Evolutionary conservation across 2,888 invertebrate species (phyloP).

Genomic region (Sarcophaga rosellei): DNA sequence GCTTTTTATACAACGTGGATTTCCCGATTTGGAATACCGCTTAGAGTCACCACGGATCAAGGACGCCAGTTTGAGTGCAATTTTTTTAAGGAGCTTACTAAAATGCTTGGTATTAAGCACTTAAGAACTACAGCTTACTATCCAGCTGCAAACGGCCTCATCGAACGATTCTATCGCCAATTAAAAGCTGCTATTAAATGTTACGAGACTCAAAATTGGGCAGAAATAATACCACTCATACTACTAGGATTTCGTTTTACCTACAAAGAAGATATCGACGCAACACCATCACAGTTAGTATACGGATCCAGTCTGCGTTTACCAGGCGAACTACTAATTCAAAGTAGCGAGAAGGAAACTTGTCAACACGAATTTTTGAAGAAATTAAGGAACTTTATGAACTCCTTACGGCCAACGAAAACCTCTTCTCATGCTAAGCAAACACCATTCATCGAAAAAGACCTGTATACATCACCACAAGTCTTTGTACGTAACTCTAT

Average conservation of each 20-base stretch:
- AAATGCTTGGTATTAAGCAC: constrained; percentile 44
- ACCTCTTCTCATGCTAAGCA: constrained; percentile 5
- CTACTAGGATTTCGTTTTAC: too few relatives aligned
- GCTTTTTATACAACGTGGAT: constrained; percentile 30
- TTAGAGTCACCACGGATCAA: constrained; percentile 49
- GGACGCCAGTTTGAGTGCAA: constrained; percentile 58
- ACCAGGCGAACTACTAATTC: not conserved
- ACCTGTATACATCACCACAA: constrained; percentile 18
- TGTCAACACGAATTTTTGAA: too few relatives aligned
- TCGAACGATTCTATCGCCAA: constrained; percentile 31
- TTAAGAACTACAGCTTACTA: constrained; percentile 53
- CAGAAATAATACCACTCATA: too few relatives aligned
- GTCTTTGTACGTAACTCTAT: constrained; percentile 34
- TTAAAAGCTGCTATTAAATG: too few relatives aligned
- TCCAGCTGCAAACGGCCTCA: constrained; percentile 8
- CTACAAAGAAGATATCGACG: too few relatives aligned
- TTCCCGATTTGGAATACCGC: too few relatives aligned
- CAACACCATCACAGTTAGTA: too few relatives aligned
- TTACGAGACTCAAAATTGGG: too few relatives aligned
- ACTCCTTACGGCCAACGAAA: not conserved
- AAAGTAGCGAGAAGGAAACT: too few relatives aligned
- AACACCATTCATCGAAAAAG: constrained; percentile 25
- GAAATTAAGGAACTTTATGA: too few relatives aligned
- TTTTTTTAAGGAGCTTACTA: constrained; percentile 53
- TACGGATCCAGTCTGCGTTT: too few relatives aligned